Evolutionary conservation across 1,140 invertebrate species (phyloP).

Genomic region (Drosophila azteca): DNA sequence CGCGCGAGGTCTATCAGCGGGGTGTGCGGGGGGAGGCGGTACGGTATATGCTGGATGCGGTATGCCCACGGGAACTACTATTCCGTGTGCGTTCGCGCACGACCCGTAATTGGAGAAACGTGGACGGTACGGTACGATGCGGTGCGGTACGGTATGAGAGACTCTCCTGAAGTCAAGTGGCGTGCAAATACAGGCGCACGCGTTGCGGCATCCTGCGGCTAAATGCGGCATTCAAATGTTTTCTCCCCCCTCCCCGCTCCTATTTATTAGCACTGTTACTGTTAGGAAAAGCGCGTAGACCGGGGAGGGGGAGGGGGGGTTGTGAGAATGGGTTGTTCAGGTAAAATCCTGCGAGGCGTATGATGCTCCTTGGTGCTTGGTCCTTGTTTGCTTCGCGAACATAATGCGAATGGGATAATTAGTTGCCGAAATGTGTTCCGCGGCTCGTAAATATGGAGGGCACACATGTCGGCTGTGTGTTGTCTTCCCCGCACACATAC

Average conservation of each 20-base stretch:
- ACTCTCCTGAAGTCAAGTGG: slow-evolving; percentile 79
- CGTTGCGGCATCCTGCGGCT: slow-evolving; percentile 63
- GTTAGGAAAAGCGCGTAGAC: slow-evolving; percentile 9
- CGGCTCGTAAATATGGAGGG: slow-evolving; percentile 75
- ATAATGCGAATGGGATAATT: slow-evolving; percentile 81
- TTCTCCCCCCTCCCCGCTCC: neutral
- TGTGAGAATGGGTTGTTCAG: slow-evolving; percentile 38
- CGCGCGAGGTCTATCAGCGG: slow-evolving; percentile 9
- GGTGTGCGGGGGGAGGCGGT: too few relatives aligned
- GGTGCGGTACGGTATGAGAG: too few relatives aligned
- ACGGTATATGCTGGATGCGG: too few relatives aligned
- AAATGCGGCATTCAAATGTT: slow-evolving; percentile 50
- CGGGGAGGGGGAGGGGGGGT: slow-evolving; percentile 26
- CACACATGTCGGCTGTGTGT: slow-evolving; percentile 67
- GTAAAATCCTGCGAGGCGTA: slow-evolving; percentile 32
- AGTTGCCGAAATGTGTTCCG: slow-evolving; percentile 82
- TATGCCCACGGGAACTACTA: slow-evolving; percentile 14
- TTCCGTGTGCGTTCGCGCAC: slow-evolving; percentile 29
- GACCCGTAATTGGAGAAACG: slow-evolving; percentile 70
- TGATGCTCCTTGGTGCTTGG: slow-evolving; percentile 14
- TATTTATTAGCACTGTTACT: slow-evolving; percentile 63
- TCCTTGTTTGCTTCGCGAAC: slow-evolving; percentile 67
- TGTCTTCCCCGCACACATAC: neutral
- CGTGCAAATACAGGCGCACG: slow-evolving; percentile 66
- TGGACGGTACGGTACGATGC: slow-evolving; percentile 16